These are phyloP conservation scores for Gasterosteus aculeatus DNA, from an alignment of 2,113 vertebrate genomes.

Conservation along the genomic window DNA sequence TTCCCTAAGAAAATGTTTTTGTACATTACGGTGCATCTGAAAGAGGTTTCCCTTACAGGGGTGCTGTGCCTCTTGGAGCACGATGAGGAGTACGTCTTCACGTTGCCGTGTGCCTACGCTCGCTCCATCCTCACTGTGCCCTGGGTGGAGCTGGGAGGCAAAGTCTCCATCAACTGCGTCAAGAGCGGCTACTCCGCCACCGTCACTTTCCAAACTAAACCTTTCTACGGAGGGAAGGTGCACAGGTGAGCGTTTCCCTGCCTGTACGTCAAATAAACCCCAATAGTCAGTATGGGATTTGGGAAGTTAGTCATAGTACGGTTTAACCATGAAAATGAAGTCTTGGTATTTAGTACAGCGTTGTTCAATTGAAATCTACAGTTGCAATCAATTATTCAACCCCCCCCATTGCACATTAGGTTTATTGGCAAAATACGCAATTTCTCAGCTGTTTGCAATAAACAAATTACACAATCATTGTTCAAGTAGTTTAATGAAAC, in stretches of 20 bases:
- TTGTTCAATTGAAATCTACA: no score
- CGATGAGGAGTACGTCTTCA: conserved; percentile 93
- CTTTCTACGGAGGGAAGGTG: conserved; percentile 95
- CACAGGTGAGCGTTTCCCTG: conserved; percentile 82
- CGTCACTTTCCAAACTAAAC: conserved; percentile 95
- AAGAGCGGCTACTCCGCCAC: conserved; percentile 91
- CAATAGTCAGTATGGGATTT: no score
- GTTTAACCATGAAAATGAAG: no score
- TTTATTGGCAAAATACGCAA: no score
- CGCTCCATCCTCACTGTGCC: conserved; percentile 97
- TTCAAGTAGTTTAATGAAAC: no score
- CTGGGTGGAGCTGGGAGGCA: conserved; percentile 96
- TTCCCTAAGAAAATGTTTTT: not conserved
- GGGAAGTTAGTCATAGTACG: no score
- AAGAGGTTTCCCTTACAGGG: conserved; percentile 64
- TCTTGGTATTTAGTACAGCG: no score
- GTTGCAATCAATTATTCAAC: no score
- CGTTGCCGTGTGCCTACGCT: conserved; percentile 93
- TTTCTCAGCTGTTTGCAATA: no score
- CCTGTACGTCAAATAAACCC: not conserved
- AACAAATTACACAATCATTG: no score
- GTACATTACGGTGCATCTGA: not conserved
- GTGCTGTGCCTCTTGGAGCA: conserved; percentile 89
- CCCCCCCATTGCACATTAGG: no score
- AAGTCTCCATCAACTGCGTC: conserved; percentile 90